Conservation (phyloP, 2,888 invertebrate species). For the Tipula unca region DNA sequence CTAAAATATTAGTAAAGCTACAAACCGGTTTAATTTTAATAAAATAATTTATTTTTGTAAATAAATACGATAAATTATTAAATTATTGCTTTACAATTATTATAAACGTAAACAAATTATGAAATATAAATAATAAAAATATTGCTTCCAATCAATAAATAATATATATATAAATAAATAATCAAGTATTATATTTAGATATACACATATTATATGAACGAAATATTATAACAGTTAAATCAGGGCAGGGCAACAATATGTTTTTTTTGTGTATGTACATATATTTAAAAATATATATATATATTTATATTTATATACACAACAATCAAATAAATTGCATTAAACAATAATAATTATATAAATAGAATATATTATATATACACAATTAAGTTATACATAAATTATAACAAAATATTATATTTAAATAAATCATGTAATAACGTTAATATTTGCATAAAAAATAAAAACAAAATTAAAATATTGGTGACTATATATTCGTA, state of each 20-base stretch:
- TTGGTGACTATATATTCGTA: too few relatives aligned
- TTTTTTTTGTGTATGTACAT: not conserved
- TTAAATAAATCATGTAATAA: not conserved
- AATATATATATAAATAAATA: not conserved
- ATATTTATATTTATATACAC: not conserved
- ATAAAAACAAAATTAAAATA: not conserved
- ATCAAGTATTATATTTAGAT: not conserved
- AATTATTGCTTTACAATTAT: not conserved
- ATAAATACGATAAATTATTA: not conserved
- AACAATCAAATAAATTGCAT: not conserved
- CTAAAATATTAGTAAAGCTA: not conserved
- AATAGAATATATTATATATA: not conserved
- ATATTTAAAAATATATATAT: not conserved
- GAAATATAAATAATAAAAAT: not conserved
- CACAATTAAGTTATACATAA: not conserved
- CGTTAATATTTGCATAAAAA: conserved; percentile 14
- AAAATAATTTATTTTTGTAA: not conserved
- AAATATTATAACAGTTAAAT: conserved; percentile 2
- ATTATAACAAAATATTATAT: not conserved
- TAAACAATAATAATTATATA: not conserved
- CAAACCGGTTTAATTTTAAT: not conserved
- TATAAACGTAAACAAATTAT: not conserved
- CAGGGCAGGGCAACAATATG: not conserved
- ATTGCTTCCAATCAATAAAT: conserved; percentile 8
- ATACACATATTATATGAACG: not conserved